Conservation (phyloP, 2,888 invertebrate genomes). For the Prosapia bicincta region DNA sequence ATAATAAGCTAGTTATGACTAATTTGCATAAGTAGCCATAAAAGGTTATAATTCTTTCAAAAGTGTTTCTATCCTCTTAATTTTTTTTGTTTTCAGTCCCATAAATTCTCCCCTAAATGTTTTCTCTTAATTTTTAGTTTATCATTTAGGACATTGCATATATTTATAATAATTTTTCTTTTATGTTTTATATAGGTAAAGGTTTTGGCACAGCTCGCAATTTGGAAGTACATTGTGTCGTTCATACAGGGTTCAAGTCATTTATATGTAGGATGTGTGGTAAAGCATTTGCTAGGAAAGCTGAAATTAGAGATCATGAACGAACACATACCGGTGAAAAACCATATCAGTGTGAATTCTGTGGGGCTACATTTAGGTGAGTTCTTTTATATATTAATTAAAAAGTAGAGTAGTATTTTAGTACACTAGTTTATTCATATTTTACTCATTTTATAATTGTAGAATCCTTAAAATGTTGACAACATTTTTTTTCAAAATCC, state of each 20-base stretch:
- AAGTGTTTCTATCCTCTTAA: too few relatives aligned
- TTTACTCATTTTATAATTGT: not conserved
- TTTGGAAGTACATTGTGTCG: conserved; percentile 71
- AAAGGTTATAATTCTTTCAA: too few relatives aligned
- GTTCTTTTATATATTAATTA: not conserved
- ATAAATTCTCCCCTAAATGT: too few relatives aligned
- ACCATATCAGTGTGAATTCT: conserved; percentile 74
- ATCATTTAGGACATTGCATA: too few relatives aligned
- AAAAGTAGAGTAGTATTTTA: not conserved
- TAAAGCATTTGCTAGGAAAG: conserved; percentile 71
- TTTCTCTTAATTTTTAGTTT: too few relatives aligned
- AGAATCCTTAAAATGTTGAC: too few relatives aligned
- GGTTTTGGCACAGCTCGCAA: conserved; percentile 76
- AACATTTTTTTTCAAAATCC: too few relatives aligned
- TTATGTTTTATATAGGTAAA: conserved; percentile 52
- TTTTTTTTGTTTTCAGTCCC: too few relatives aligned
- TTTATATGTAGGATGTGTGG: conserved; percentile 66
- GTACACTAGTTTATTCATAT: not conserved
- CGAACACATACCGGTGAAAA: conserved; percentile 78
- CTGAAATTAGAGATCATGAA: conserved; percentile 77
- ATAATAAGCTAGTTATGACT: too few relatives aligned
- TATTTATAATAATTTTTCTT: too few relatives aligned
- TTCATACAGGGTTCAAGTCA: conserved; percentile 71
- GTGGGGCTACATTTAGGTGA: conserved; percentile 66
- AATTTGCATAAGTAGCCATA: too few relatives aligned